Base-by-base conservation (phyloP, 2,113 vertebrate genomes). In the Cnemophilus loriae region DNA sequence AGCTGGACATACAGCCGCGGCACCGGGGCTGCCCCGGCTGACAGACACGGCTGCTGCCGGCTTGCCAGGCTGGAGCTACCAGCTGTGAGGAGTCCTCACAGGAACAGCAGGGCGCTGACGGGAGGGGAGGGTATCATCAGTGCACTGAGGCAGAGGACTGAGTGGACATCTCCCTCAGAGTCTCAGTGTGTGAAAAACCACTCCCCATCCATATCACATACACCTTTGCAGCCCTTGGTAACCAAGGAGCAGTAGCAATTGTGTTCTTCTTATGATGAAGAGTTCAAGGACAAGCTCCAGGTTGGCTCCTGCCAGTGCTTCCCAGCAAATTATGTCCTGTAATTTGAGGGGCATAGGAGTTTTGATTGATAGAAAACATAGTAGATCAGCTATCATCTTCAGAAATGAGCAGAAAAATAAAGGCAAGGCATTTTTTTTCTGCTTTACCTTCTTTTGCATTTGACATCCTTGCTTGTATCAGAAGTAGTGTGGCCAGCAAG, bases 11-110 rank as follows among this genome's bases (percentile, higher is more conserved):
- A 17, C 0, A 0, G 49, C 79, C 0, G 0, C 70, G 52, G 63
- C 35, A 8, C 0, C 1, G 7, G 18, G 21, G 44, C 63, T 61
- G 44, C 27, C 1, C 2, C 19, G 6, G 61, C 81, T 47, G 44
- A 5, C 30, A 16, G 41, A 52, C 14, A 9, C 1, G 1, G 52
- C 44, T 57, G 42, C 56, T 55, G 33, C 64, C 0, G 0, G 21
- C 28, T 52, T 22, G 39, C 67, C 39, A 28, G 69, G 37, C 39
- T 41, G 68, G 28, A 32, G 32, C 27, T 60, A 4, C 26, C 2
- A 35, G 35, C 37, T 9, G 0, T 3, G 19, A 64, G 27, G 14
- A 67, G 39, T 67, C 13, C 86, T 41, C 11, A 0, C 63, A n/a
- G 61, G 28, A 68, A 23, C 0, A 24, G 59, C 52, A 76, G 71